Evolutionary conservation across 2,797 vertebrate genomes (phyloP), one percentile per base, ranked within the genome.

Genomic region (Gobionotothen gibberifrons): DNA sequence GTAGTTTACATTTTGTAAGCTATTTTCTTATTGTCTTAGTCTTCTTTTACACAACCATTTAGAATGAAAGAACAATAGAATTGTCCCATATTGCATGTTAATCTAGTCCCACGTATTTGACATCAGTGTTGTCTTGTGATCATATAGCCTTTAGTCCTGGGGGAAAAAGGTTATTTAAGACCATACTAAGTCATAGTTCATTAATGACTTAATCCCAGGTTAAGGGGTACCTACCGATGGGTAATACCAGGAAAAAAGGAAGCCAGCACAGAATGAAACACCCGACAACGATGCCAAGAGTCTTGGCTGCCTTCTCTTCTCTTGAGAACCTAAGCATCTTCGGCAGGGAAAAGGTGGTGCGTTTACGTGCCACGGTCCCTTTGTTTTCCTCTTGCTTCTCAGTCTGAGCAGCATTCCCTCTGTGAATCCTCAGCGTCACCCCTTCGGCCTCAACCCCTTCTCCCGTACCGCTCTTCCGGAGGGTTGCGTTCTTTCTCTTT

Each of bases 181-280:
- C 32, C 32, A 32, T 32, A 32, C 8, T 9, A 36, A 36, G 8
- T 36, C 32, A 36, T 9, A 36, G 8, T 36, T 36, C 6, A 36
- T 36, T 36, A 36, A 36, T 36, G 32, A 36, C 32, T 36, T 36
- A 36, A 36, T 36, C 32, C 6, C 32, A 9, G 32, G 32, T 36
- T 40, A 51, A 39, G 48, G 68, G 39, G 29, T 74, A 94, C 94
- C 69, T 91, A 99, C 98, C 97, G 0, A 99, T 96, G 21, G 98
- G 98, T 92, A 99, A 95, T 42, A 97, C 97, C 47, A 99, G 89
- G 88, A 99, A 99, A 87, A 99, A 99, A 0, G 98, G 98, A 11
- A 99, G 95, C 98, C 98, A 99, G 92, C 98, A 99, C 58, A 98
- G 95, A 17, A 99, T 84, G 59, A 99, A 99, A 89, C 97, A 99